These are phyloP conservation scores for Enteromius anoplus DNA, from an alignment of 2,797 vertebrate species.

Conservation along the genomic window DNA sequence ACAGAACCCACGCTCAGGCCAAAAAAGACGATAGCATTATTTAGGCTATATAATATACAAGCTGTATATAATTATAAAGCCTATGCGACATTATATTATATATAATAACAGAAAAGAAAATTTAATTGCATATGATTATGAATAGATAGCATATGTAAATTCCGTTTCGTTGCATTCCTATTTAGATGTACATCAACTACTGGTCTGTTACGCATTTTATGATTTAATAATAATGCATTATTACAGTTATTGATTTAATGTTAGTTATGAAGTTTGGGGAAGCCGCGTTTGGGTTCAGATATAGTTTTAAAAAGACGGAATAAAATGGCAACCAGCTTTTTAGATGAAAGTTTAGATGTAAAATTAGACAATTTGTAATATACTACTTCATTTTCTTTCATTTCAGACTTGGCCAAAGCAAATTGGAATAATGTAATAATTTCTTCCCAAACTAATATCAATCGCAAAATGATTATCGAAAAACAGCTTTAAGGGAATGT, in stretches of 20 bases:
- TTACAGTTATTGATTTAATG: neutral
- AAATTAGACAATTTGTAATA: neutral
- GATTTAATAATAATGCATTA: neutral
- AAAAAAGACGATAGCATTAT: neutral
- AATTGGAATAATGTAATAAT: neutral
- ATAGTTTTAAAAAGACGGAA: neutral
- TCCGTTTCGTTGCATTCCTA: neutral
- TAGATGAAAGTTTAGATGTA: neutral
- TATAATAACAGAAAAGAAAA: neutral
- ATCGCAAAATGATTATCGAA: neutral
- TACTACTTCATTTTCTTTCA: neutral
- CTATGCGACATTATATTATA: neutral
- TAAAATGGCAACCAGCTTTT: neutral
- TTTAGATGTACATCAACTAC: neutral
- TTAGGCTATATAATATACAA: neutral
- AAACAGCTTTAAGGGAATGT: neutral
- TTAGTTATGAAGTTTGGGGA: neutral
- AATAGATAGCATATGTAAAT: neutral
- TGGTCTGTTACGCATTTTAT: neutral
- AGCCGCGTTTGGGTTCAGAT: neutral
- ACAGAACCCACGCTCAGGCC: neutral
- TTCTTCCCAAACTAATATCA: neutral
- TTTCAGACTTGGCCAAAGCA: neutral
- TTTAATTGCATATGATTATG: neutral
- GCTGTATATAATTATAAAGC: neutral